Percentiles rank a stretch among this genome's conserved stretches.
Evolutionary conservation across 37 sponge, comb jelly and placozoan genomes (phyloP).

Genomic region (Diacarnus erythraeanus): DNA sequence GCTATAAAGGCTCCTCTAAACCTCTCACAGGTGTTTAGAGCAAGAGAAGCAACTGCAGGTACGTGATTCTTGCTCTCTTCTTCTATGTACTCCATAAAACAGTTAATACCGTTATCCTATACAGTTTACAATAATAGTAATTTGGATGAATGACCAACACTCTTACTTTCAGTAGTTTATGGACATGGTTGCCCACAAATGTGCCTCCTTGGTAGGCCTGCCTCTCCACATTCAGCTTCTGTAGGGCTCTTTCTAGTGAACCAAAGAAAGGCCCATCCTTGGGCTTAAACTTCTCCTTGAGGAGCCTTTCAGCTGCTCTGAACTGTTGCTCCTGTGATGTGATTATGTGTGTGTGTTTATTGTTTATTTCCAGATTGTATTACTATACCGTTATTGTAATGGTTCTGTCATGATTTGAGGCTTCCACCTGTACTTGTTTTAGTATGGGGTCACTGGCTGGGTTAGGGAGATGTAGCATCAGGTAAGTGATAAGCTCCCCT

Average conservation of each 20-base stretch:
- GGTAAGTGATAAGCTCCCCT: not conserved
- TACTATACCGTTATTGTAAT: not conserved
- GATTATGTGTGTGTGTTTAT: not conserved
- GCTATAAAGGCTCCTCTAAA: not conserved
- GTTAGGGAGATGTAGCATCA: not conserved
- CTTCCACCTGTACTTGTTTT: not conserved
- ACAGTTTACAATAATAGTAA: too few species aligned
- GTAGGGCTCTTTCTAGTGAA: conserved; percentile 5
- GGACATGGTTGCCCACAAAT: conserved; percentile 56
- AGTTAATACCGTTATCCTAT: too few species aligned
- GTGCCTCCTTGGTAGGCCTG: conserved; percentile 49
- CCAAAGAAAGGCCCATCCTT: conserved; percentile 26
- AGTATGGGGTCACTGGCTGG: not conserved
- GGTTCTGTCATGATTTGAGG: not conserved
- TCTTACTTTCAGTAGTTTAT: conserved; percentile 42
- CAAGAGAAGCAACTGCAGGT: too few species aligned
- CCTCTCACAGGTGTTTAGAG: not conserved
- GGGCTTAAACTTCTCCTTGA: not conserved
- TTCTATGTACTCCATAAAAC: too few species aligned
- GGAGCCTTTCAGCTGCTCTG: too few species aligned
- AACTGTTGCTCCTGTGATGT: not conserved
- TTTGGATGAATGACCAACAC: too few species aligned
- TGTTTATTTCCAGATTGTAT: not conserved
- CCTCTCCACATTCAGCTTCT: conserved; percentile 8
- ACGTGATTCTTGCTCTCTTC: too few species aligned